Base-by-base conservation (phyloP, 2,888 invertebrate genomes). In the Emesis russula region DNA sequence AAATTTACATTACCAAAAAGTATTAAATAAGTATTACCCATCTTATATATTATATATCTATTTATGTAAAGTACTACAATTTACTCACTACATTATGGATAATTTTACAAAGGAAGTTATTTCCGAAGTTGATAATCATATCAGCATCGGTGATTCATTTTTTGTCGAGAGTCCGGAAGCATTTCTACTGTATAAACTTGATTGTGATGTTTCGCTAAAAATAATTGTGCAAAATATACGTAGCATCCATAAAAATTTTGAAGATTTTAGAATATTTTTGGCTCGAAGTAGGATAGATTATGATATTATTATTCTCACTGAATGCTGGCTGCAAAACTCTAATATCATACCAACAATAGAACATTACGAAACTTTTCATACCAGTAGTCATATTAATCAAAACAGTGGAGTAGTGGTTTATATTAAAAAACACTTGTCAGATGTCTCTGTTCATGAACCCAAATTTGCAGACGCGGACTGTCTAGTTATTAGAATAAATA, bases 171-270 rank as follows among this genome's bases (percentile, higher is more conserved):
- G 31, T 31, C 66, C 66, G 7, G 25, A 66, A 11, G 1, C 1
- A 11, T 66, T 66, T 66, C 18, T 11, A 11, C 25, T 9, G 11
- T 11, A 66, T 3, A 25, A 0, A 25, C 25, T 31, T 25, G 31
- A 2, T 66, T 11, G 25, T 25, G 18, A 25, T 13, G 3, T 18
- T 2, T 66, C 66, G 4, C 66, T 66, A 31, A 83, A 33, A 15
- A 81, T n/a, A 75, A 31, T 87, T 13, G 63, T 83, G 6, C 87
- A 89, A 80, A 90, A 90, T 68, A 90, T 90, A 33, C 75, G 81
- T 13, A 84, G 87, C 53, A 41, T 88, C 18, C 76, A 85, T 44
- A 82, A 38, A 31, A 87, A 87, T 41, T 36, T 86, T 3, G 77
- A 84, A 48, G 84, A 82, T 15, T 71, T 86, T 6, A 4, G 66